Base-by-base conservation (phyloP, 1,140 invertebrate species). In the Lepidotrigona ventralis region DNA sequence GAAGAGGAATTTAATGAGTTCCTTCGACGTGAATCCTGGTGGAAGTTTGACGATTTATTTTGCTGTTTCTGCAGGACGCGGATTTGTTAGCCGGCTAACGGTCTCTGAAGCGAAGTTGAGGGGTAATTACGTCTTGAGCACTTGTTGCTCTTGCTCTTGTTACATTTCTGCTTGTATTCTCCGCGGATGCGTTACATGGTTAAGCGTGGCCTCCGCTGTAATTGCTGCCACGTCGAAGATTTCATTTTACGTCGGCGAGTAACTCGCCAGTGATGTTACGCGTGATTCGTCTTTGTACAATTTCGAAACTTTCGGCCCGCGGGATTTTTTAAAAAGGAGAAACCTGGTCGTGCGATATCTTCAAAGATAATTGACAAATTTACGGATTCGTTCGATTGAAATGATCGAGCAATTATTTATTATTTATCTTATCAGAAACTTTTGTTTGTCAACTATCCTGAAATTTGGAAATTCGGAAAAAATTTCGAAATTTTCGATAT, bases 141-240 rank as follows among this genome's bases (percentile, higher is more conserved):
- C 87, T 88, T 88, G 87, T 88, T 88, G 87, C 87, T 88, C 80
- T 88, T 88, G 76, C 76, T 88, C 79, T 88, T 88, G 87, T 88
- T 88, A 81, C 66, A 83, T 87, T 78, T 75, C 83, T 79, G 26
- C 64, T 79, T 58, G 68, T 83, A 78, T 81, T 81, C 79, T 79
- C 78, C 19, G 63, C 33, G 66, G 66, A 87, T 77, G 29, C 56
- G 60, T 86, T 66, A 51, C 51, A 81, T 33, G 54, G 39, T 88
- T 68, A 78, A 81, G 51, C 51, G 53, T 21, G 23, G 19, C 11
- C 75, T 64, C 68, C 14, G 15, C 26, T 58, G 76, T 64, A 58
- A 79, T 80, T 73, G n/a, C 19, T 53, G n/a, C 46, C 23, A 21
- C 23, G 51, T 33, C 29, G 53, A 68, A 63, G 46, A 81, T 74